Conservation (phyloP, 2,113 vertebrate species). For the Microcebus murinus region DNA sequence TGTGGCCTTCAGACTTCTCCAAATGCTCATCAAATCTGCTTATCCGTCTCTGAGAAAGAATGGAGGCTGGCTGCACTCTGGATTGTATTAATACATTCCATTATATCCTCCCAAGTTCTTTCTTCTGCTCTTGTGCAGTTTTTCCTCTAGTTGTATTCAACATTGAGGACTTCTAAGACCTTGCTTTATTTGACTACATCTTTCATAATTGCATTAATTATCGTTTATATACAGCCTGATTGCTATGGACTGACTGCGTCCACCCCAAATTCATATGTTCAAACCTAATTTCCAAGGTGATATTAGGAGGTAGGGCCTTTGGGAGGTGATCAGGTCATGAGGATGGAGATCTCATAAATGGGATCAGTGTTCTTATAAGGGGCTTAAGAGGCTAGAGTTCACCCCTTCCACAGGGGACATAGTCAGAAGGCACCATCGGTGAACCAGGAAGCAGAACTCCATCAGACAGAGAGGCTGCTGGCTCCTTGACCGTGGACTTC, state of each 20-base stretch:
- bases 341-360: background rate
- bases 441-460: background rate
- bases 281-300: background rate
- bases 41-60: background rate
- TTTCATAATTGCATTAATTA: background rate
- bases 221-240: background rate
- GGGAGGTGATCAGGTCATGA: accelerated
- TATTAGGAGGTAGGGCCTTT: background rate
- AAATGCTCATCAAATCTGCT: background rate
- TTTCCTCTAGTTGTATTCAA: background rate
- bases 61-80: background rate
- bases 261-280: background rate
- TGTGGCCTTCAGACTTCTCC: background rate
- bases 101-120: background rate
- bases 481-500: background rate
- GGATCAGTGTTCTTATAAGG: background rate
- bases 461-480: background rate
- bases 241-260: background rate
- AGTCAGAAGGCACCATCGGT: background rate
- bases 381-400: background rate
- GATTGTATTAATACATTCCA: too few relatives aligned
- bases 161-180: background rate
- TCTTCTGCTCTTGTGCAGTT: background rate
- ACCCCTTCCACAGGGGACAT: background rate
- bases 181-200: background rate